Conservation (phyloP, 2,113 vertebrate genomes). For the Eonycteris spelaea region DNA sequence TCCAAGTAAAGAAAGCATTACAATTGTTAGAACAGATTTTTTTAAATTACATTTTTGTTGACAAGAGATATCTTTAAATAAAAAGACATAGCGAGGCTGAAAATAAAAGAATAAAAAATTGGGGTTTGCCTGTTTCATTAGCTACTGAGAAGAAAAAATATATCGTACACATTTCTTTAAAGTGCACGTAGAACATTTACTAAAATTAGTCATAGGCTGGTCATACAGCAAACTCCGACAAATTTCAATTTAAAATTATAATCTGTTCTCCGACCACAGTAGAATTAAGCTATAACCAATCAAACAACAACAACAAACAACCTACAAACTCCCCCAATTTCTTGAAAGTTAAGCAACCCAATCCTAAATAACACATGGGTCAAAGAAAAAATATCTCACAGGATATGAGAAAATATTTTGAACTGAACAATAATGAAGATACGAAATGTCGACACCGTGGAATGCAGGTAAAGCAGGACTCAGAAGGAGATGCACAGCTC, state of each 20-base stretch:
- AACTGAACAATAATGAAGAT: not conserved
- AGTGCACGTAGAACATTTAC: not conserved
- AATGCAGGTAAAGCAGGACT: fast-evolving
- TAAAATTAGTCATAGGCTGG: not conserved
- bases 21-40: not conserved
- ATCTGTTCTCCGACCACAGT: not conserved
- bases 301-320: not conserved
- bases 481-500: not conserved
- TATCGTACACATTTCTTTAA: not conserved
- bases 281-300: not conserved
- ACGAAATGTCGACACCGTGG: not conserved
- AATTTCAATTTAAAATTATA: not conserved
- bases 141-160: not conserved
- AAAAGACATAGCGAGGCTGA: not conserved
- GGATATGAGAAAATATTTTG: not conserved
- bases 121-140: not conserved
- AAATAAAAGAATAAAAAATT: not conserved
- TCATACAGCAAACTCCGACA: not conserved
- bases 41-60: not conserved
- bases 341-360: not conserved
- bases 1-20: not conserved
- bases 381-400: not conserved
- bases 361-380: not conserved
- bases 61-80: not conserved
- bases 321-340: not conserved